Conservation (phyloP, 2,888 invertebrate genomes). For the Drosophila quinaria region DNA sequence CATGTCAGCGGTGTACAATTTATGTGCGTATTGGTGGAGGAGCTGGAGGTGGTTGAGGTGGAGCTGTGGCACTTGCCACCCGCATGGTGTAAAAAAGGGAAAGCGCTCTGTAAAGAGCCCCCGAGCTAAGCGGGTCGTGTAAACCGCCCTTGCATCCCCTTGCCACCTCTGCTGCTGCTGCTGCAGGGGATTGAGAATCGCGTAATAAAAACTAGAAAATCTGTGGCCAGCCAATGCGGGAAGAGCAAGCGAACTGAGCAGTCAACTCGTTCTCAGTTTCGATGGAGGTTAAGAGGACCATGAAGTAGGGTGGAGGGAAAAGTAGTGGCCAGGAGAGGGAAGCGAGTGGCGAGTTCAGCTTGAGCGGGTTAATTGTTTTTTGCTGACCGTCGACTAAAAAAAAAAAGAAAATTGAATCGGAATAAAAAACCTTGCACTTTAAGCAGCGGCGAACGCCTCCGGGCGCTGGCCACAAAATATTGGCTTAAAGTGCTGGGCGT, state of each 20-base stretch:
- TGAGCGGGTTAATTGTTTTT: slow-evolving; percentile 72
- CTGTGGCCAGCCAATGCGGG: slow-evolving; percentile 71
- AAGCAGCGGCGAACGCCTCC: slow-evolving; percentile 52
- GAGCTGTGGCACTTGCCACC: slow-evolving; percentile 22
- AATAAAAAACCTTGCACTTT: slow-evolving; percentile 56
- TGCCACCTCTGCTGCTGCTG: not conserved
- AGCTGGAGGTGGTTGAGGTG: slow-evolving; percentile 1
- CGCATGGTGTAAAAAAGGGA: slow-evolving; percentile 37
- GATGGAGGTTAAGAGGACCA: not conserved
- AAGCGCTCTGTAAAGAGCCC: slow-evolving; percentile 47
- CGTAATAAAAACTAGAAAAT: slow-evolving; percentile 66
- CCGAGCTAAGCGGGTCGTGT: slow-evolving; percentile 45
- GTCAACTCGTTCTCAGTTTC: slow-evolving; percentile 33
- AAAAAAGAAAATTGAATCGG: slow-evolving; percentile 18
- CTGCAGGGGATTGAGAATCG: slow-evolving; percentile 10
- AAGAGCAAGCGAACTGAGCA: slow-evolving; percentile 39
- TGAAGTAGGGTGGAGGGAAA: not conserved
- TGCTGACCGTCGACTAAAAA: slow-evolving; percentile 61
- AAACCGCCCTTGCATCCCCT: not conserved
- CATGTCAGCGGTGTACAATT: slow-evolving; percentile 63
- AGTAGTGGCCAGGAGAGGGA: not conserved
- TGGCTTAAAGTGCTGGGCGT: slow-evolving; percentile 73
- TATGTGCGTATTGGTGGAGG: slow-evolving; percentile 52
- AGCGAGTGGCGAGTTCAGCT: slow-evolving; percentile 34
- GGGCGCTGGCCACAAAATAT: slow-evolving; percentile 68